phyloP scores from a whole-genome alignment of 2,113 vertebrate species.

The Paratilapia polleni region DNA sequence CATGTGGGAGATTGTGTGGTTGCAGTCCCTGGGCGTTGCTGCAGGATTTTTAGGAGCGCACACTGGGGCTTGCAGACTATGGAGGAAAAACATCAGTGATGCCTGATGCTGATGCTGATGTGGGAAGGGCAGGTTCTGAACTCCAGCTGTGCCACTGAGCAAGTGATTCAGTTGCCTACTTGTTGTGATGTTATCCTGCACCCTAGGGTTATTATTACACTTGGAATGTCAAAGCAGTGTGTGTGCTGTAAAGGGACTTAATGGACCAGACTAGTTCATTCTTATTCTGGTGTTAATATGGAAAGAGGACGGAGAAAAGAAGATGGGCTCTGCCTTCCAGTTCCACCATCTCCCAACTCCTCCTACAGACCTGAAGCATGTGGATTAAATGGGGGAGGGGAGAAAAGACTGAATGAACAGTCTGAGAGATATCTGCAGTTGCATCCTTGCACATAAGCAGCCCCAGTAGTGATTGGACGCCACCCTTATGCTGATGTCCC shows the following conservation, averaged over 20 bases:
- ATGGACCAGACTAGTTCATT: conserved; percentile 6
- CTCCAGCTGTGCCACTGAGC: conserved; percentile 59
- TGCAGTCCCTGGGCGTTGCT: conserved; percentile 78
- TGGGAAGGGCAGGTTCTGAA: conserved; percentile 47
- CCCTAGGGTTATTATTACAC: conserved; percentile 21
- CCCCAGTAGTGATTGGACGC: conserved; percentile 63
- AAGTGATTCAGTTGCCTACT: conserved; percentile 41
- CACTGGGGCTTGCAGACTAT: conserved; percentile 42
- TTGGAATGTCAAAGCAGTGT: background rate
- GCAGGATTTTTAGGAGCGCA: conserved; percentile 65
- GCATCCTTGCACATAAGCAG: conserved; percentile 66
- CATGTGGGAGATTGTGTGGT: conserved; percentile 63
- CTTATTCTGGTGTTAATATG: conserved; percentile 14
- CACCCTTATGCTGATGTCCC: conserved; percentile 49
- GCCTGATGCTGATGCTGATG: conserved; percentile 24
- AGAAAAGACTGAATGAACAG: conserved; percentile 66
- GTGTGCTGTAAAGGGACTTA: background rate
- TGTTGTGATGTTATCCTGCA: conserved; percentile 38
- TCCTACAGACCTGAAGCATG: conserved; percentile 65
- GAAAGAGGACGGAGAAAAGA: conserved; percentile 26
- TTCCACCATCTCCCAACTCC: conserved; percentile 62
- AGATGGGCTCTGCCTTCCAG: conserved; percentile 35
- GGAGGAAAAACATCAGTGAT: conserved; percentile 38
- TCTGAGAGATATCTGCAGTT: conserved; percentile 69
- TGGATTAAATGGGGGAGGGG: conserved; percentile 78